Conservation (phyloP, 2,888 invertebrate species). For the Andrena hattorfiana region DNA sequence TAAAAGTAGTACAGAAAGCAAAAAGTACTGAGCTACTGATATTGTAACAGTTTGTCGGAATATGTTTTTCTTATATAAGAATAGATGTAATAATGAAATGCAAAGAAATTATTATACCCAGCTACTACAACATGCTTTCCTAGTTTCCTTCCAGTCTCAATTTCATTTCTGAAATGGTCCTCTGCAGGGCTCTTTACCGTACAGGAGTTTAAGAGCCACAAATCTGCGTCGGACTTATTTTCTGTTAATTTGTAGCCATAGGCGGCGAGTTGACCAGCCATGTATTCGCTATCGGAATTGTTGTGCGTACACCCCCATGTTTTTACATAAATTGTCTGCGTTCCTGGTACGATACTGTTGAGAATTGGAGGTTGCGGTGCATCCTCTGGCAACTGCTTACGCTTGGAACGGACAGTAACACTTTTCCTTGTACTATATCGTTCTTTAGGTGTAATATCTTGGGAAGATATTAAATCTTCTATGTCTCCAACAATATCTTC, state of each 20-base stretch:
- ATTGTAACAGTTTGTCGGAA: no score
- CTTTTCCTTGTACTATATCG: constrained; percentile 90
- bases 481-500: constrained; percentile 92
- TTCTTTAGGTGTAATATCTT: constrained; percentile 92
- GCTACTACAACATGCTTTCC: constrained; percentile 97
- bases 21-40: no score
- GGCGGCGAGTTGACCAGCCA: constrained; percentile 97
- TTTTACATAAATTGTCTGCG: constrained; percentile 88
- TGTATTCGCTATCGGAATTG: constrained; percentile 98
- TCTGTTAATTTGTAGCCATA: constrained; percentile 95
- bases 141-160: constrained; percentile 90
- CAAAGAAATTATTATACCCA: constrained; percentile 86
- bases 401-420: constrained; percentile 88
- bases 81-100: neutral
- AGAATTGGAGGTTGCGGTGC: constrained; percentile 68
- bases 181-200: constrained; percentile 99
- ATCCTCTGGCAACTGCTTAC: constrained; percentile 72
- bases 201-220: constrained; percentile 99
- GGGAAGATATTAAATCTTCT: constrained; percentile 93
- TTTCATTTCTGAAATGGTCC: constrained; percentile 96
- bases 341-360: constrained; percentile 88
- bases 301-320: constrained; percentile 99
- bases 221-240: constrained; percentile 92
- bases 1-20: no score
- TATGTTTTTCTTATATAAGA: no score